A percentile compares a stretch with the other conserved stretches of the same genome.
Conservation (phyloP, 2,888 invertebrate species). For the Deladenus siricidicola region DNA sequence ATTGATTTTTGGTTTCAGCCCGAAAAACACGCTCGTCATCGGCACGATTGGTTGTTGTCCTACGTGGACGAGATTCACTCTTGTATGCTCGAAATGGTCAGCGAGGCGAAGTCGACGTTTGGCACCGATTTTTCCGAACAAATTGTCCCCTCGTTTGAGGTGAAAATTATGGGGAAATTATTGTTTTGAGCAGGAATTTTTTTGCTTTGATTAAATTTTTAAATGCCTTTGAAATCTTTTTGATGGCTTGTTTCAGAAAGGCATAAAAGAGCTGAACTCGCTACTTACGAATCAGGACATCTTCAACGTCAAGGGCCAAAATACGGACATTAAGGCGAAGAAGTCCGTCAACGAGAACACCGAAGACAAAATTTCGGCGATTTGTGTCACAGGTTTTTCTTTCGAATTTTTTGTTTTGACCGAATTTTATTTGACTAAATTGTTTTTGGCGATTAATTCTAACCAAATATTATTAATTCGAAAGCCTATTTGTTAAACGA, state of each 20-base stretch:
- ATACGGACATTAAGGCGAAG: conserved; percentile 7
- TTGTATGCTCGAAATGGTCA: conserved; percentile 27
- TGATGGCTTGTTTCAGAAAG: conserved; percentile 14
- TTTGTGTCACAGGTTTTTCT: conserved; percentile 24
- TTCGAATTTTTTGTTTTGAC: not conserved
- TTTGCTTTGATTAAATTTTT: conserved; percentile 1
- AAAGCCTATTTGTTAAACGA: not conserved
- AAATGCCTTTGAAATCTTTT: conserved; percentile 4
- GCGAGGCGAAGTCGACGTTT: conserved; percentile 27
- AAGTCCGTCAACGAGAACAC: conserved; percentile 28
- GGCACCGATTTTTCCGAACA: conserved; percentile 22
- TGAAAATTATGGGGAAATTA: conserved; percentile 1
- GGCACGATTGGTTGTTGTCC: conserved; percentile 31
- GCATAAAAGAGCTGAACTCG: conserved; percentile 22
- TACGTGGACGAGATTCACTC: conserved; percentile 30
- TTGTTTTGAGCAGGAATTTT: no score
- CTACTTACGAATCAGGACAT: conserved; percentile 25
- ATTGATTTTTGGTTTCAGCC: conserved; percentile 15
- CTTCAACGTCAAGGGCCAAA: conserved; percentile 16
- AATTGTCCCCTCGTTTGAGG: conserved; percentile 32
- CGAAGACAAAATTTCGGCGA: conserved; percentile 28
- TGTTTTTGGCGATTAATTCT: conserved; percentile 1
- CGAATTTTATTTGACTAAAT: not conserved
- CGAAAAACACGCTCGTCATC: conserved; percentile 16
- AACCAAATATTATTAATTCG: conserved; percentile 4